These are phyloP conservation scores for Malurus leucopterus DNA, from an alignment of 2,797 vertebrate species.

Conservation along the genomic window DNA sequence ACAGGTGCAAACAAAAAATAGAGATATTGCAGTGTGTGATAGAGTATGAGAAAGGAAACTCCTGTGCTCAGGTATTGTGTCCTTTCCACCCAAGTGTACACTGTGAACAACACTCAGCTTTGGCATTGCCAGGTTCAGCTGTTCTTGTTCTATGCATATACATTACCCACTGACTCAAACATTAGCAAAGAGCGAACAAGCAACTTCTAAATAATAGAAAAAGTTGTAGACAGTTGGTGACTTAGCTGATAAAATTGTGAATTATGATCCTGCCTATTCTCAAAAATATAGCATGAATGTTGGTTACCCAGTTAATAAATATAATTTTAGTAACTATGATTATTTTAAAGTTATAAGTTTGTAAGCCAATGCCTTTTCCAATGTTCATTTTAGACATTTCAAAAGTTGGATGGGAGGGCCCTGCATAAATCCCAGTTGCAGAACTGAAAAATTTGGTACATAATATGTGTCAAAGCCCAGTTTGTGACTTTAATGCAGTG, in stretches of 20 bases:
- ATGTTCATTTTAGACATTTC: background rate
- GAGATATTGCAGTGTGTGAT: background rate
- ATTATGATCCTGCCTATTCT: background rate
- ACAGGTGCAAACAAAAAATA: background rate
- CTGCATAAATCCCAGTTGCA: background rate
- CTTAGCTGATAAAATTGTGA: background rate
- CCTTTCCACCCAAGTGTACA: background rate
- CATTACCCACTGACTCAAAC: background rate
- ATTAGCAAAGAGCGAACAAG: background rate
- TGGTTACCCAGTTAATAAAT: background rate
- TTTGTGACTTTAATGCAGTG: background rate
- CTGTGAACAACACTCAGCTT: background rate
- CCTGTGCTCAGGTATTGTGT: accelerated
- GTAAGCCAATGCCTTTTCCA: background rate
- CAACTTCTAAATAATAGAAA: background rate
- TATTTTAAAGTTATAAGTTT: background rate
- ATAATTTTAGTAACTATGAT: background rate
- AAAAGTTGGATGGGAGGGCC: background rate
- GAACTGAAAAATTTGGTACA: background rate
- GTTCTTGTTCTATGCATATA: background rate
- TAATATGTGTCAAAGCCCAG: background rate
- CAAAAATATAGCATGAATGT: background rate
- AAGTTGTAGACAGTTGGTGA: background rate
- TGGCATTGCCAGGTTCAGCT: background rate
- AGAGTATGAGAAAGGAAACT: background rate